A percentile compares a stretch with the other conserved stretches of the same genome.
Conservation (phyloP, 1,140 invertebrate genomes). For the Bombus cullumanus region DNA sequence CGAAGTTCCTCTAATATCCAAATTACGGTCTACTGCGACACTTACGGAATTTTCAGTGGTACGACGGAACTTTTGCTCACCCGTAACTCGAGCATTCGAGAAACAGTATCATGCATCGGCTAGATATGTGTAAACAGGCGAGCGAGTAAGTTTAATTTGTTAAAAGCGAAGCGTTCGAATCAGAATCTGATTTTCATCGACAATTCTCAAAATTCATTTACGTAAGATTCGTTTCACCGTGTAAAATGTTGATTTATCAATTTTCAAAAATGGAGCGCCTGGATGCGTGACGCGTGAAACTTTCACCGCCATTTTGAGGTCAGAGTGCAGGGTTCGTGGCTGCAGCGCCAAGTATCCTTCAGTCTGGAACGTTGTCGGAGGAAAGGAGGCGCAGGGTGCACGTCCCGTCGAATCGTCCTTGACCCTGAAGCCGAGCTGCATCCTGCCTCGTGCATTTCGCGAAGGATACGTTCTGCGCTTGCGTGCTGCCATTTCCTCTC, state of each 20-base stretch:
- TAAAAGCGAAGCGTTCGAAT: too few relatives aligned
- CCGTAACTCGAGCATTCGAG: too few relatives aligned
- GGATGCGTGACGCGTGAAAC: neutral
- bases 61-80: neutral
- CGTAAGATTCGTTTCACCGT: neutral
- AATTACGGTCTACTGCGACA: neutral
- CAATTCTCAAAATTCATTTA: neutral
- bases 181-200: too few relatives aligned
- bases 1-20: neutral
- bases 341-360: conserved; percentile 47
- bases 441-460: conserved; percentile 64
- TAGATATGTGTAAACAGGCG: too few relatives aligned
- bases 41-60: neutral
- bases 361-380: conserved; percentile 28
- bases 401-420: conserved; percentile 68
- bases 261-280: neutral
- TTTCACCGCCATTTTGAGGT: conserved; percentile 14
- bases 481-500: conserved; percentile 25
- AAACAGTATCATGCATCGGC: too few relatives aligned
- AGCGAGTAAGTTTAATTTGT: neutral
- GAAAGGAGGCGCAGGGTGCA: conserved; percentile 50
- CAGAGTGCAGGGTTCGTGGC: conserved; percentile 30
- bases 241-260: neutral
- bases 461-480: conserved; percentile 61
- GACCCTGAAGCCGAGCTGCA: conserved; percentile 67